Evolutionary conservation across 2,797 vertebrate genomes (phyloP).

Genomic region (Spheniscus humboldti): DNA sequence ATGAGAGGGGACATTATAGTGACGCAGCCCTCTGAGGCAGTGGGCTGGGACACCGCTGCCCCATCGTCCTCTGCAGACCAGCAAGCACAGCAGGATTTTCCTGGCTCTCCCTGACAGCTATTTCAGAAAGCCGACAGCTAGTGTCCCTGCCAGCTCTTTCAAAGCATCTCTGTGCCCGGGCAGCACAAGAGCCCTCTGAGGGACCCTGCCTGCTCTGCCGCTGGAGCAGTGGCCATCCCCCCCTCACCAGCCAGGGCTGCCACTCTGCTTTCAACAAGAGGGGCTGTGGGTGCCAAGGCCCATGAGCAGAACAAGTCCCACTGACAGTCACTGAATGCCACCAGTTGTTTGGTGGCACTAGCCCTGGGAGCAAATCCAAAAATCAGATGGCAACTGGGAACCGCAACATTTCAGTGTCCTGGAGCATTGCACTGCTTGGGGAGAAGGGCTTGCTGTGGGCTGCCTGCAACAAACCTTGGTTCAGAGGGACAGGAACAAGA

Average conservation of each 20-base stretch:
- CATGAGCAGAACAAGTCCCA: neutral
- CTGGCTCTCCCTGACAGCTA: neutral
- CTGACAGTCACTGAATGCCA: neutral
- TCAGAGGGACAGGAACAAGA: neutral
- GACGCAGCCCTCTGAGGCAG: neutral
- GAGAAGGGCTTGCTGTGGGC: neutral
- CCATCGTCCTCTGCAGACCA: accelerated
- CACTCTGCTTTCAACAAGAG: neutral
- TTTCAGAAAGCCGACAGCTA: neutral
- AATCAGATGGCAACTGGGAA: neutral
- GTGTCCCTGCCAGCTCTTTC: neutral
- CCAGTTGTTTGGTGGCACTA: neutral
- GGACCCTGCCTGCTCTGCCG: neutral
- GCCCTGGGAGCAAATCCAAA: neutral
- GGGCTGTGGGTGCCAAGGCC: neutral
- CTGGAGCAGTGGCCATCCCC: accelerated
- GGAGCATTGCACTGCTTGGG: accelerated
- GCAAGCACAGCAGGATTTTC: neutral
- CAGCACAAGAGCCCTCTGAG: neutral
- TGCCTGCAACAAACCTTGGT: neutral
- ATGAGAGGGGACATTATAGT: accelerated
- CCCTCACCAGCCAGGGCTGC: neutral
- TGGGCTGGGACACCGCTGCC: neutral
- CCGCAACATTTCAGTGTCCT: neutral
- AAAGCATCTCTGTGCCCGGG: neutral